phyloP scores from a whole-genome alignment of 2,888 invertebrate genomes.

The Pristionchus mayeri region DNA sequence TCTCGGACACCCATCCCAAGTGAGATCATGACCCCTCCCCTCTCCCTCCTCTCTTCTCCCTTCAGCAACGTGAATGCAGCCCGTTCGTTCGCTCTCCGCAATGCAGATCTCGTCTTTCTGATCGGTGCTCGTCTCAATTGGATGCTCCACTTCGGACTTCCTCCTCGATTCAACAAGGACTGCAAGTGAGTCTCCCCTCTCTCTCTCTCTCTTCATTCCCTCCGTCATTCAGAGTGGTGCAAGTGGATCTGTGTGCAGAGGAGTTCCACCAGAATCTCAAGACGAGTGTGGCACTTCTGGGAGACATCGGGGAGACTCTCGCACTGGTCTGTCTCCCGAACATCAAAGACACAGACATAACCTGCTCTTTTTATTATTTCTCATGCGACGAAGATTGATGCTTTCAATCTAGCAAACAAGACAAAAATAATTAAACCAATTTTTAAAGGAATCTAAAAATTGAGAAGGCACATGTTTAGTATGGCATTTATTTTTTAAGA shows the following conservation, averaged over 20 bases:
- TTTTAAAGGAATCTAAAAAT: too few species aligned
- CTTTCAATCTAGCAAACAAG: too few species aligned
- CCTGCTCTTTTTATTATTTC: too few species aligned
- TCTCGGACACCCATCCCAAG: slow-evolving; percentile 80
- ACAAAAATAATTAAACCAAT: too few species aligned
- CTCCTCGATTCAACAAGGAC: slow-evolving; percentile 87
- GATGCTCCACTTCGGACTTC: slow-evolving; percentile 95
- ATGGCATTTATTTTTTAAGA: too few species aligned
- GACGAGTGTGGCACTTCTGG: slow-evolving; percentile 87
- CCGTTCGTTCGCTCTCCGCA: slow-evolving; percentile 82
- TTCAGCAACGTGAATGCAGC: slow-evolving; percentile 72
- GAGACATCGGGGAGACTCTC: slow-evolving; percentile 81
- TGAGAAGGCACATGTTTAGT: too few species aligned
- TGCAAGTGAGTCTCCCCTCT: slow-evolving; percentile 90
- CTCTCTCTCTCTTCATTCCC: not conserved
- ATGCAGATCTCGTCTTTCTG: slow-evolving; percentile 90
- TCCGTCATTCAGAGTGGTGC: slow-evolving; percentile 57
- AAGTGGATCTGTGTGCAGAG: slow-evolving; percentile 90
- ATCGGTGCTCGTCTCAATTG: slow-evolving; percentile 94
- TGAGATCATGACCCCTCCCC: slow-evolving; percentile 77
- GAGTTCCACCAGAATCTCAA: slow-evolving; percentile 92
- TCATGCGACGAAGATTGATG: too few species aligned
- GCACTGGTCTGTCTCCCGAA: slow-evolving; percentile 8
- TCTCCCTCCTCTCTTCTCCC: not conserved
- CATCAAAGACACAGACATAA: too few species aligned